Percentiles rank a stretch among this genome's conserved stretches.
Evolutionary conservation across 2,888 invertebrate genomes (phyloP).

Genomic region (Aphidoletes aphidimyza): DNA sequence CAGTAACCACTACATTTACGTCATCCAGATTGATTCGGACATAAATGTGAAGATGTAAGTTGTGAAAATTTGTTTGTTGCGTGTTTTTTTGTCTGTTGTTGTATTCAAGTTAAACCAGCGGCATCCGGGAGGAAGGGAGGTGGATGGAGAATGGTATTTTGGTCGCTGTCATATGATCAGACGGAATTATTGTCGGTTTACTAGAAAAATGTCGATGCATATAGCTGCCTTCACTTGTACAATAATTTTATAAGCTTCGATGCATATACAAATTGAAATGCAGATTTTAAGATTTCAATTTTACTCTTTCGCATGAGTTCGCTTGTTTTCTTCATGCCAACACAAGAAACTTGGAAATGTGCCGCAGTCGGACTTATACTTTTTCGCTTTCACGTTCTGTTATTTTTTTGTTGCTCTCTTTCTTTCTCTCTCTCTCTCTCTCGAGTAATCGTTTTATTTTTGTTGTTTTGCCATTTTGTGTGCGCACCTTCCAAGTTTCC

Average conservation of each 20-base stretch:
- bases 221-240: not conserved
- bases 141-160: too few relatives aligned
- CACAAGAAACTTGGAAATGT: not conserved
- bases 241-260: constrained; percentile 46
- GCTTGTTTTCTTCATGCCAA: constrained; percentile 5
- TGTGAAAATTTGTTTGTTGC: not conserved
- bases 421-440: not conserved
- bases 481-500: not conserved
- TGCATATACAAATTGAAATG: constrained; percentile 46
- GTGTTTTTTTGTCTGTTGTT: not conserved
- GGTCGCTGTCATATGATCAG: not conserved
- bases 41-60: not conserved
- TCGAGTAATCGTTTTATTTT: not conserved
- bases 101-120: too few relatives aligned
- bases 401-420: not conserved
- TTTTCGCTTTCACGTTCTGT: not conserved
- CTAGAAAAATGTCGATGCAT: not conserved
- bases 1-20: constrained; percentile 33
- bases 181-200: constrained; percentile 1
- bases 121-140: too few relatives aligned
- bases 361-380: constrained; percentile 24
- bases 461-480: constrained; percentile 36
- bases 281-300: constrained; percentile 49
- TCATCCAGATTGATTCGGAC: constrained; percentile 43
- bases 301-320: constrained; percentile 27